Conservation (phyloP, 1,140 invertebrate genomes). For the Cydia pomonella region DNA sequence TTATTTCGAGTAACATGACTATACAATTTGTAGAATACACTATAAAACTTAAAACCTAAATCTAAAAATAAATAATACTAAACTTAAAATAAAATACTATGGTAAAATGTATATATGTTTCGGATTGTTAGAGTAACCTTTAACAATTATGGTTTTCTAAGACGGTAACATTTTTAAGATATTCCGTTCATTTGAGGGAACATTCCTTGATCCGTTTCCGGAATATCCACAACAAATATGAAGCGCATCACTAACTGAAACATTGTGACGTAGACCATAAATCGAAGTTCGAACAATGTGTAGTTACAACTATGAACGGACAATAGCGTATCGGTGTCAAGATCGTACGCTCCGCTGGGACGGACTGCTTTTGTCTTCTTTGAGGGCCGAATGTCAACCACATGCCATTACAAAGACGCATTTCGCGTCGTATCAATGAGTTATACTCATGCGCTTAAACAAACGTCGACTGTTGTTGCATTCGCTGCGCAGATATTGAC, state of each 20-base stretch:
- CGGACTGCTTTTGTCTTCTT: conserved; percentile 51
- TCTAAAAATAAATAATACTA: too few relatives aligned
- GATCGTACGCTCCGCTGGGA: conserved; percentile 47
- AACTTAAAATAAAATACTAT: too few relatives aligned
- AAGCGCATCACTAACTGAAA: not conserved
- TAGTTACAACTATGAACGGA: conserved; percentile 39
- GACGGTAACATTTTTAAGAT: too few relatives aligned
- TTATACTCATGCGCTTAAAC: conserved; percentile 21
- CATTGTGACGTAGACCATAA: conserved; percentile 45
- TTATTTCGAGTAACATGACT: too few relatives aligned
- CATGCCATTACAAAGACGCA: conserved; percentile 32
- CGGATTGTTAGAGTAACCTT: too few relatives aligned
- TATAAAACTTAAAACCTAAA: too few relatives aligned
- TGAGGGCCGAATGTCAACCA: conserved; percentile 50
- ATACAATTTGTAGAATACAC: too few relatives aligned
- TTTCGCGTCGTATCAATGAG: conserved; percentile 7
- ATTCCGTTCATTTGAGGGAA: too few relatives aligned
- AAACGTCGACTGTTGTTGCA: conserved; percentile 13
- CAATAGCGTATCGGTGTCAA: conserved; percentile 63
- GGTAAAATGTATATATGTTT: too few relatives aligned
- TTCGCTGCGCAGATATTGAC: not conserved
- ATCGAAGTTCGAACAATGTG: conserved; percentile 48
- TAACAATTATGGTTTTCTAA: too few relatives aligned
- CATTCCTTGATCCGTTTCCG: too few relatives aligned
- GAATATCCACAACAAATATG: not conserved